phyloP scores from a whole-genome alignment of 2,888 invertebrate genomes.

The Ceramica pisi region DNA sequence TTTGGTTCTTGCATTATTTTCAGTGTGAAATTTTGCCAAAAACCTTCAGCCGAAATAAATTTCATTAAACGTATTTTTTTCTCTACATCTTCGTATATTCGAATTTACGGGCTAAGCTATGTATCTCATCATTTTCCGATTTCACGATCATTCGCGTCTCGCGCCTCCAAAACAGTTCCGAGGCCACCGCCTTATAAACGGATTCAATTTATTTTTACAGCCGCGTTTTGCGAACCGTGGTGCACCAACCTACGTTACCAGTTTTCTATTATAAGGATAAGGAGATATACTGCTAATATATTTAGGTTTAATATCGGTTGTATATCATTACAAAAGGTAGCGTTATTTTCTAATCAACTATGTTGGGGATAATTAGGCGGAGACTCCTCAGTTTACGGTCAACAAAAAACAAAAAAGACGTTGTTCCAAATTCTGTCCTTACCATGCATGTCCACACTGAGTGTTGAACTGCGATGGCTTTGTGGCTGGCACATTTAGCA shows the following conservation, averaged over 20 bases:
- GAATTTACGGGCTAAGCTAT: constrained; percentile 46
- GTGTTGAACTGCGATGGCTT: no score
- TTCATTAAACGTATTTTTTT: constrained; percentile 19
- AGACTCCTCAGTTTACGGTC: no score
- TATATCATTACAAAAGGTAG: background rate
- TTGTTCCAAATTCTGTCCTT: background rate
- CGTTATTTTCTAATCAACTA: no score
- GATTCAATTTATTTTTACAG: constrained; percentile 62
- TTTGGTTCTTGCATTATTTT: background rate
- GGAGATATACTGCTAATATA: constrained; percentile 34
- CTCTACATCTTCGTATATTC: constrained; percentile 21
- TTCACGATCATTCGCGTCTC: constrained; percentile 57
- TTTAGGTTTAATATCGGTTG: background rate
- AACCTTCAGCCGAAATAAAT: background rate
- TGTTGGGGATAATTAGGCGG: no score
- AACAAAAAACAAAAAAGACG: no score
- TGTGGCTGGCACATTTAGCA: background rate
- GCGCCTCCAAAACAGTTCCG: constrained; percentile 49
- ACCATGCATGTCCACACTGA: background rate
- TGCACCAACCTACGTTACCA: constrained; percentile 49
- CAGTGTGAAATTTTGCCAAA: background rate
- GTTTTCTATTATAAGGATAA: constrained; percentile 48
- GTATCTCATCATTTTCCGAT: constrained; percentile 59
- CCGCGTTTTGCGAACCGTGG: constrained; percentile 50
- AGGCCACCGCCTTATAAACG: constrained; percentile 52